phyloP scores from a whole-genome alignment of 2,113 vertebrate genomes.

The Heptranchias perlo region DNA sequence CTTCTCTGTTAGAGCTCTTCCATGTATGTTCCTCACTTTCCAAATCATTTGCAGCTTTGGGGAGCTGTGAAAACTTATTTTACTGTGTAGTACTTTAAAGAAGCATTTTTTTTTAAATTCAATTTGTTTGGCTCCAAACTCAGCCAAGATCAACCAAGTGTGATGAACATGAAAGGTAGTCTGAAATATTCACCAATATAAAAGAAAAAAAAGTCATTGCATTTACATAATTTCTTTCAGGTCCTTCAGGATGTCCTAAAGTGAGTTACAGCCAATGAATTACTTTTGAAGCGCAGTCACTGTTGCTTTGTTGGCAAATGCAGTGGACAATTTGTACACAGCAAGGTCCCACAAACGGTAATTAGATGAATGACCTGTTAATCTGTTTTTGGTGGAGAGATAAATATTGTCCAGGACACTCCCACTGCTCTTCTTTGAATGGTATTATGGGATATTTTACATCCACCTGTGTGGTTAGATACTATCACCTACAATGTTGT shows the following conservation, averaged over 20 bases:
- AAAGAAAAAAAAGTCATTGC: slow-evolving; percentile 7
- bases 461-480: neutral
- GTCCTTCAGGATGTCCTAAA: no score
- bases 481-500: neutral
- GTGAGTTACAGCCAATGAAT: neutral
- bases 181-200: neutral
- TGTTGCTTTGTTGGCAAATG: neutral
- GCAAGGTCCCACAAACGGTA: neutral
- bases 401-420: neutral
- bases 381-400: neutral
- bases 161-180: neutral
- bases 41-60: neutral
- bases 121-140: neutral
- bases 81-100: neutral
- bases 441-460: neutral
- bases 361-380: neutral
- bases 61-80: neutral
- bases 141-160: neutral
- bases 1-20: neutral
- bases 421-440: neutral
- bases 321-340: neutral
- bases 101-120: neutral
- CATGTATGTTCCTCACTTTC: neutral
- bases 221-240: neutral
- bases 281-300: neutral